Conservation (phyloP, 2,797 vertebrate genomes). For the Zonotrichia albicollis region DNA sequence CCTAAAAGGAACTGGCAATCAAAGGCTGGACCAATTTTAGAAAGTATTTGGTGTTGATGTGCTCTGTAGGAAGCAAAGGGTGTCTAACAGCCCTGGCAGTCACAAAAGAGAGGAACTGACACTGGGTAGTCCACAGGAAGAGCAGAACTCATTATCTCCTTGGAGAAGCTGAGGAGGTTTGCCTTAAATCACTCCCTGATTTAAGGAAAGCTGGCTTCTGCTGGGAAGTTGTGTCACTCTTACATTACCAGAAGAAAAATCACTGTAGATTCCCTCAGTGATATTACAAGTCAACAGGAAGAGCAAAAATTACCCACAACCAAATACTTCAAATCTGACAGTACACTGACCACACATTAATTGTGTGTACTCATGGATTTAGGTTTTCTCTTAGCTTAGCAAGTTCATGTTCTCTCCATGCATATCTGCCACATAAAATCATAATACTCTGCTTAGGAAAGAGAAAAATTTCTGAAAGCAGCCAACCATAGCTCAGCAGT, state of each 20-base stretch:
- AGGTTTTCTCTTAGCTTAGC: neutral
- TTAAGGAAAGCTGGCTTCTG: neutral
- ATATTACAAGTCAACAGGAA: neutral
- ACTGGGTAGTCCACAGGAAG: neutral
- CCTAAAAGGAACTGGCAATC: neutral
- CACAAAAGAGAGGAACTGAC: neutral
- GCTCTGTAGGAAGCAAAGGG: neutral
- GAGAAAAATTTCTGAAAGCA: slow-evolving; percentile 18
- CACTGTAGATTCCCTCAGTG: neutral
- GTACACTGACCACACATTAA: neutral
- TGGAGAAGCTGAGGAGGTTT: neutral
- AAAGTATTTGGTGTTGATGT: neutral
- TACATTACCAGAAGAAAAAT: neutral
- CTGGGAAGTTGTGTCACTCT: neutral
- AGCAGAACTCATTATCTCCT: neutral
- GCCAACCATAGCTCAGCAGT: neutral
- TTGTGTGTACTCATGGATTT: neutral
- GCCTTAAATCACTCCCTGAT: neutral
- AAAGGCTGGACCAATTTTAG: neutral
- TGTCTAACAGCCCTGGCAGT: neutral
- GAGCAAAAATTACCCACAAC: neutral
- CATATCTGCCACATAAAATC: neutral
- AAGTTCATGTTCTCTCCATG: neutral
- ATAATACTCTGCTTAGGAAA: neutral
- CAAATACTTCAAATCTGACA: neutral